Evolutionary conservation across 2,888 invertebrate species (phyloP).

Genomic region (Gymnocheta viridis): DNA sequence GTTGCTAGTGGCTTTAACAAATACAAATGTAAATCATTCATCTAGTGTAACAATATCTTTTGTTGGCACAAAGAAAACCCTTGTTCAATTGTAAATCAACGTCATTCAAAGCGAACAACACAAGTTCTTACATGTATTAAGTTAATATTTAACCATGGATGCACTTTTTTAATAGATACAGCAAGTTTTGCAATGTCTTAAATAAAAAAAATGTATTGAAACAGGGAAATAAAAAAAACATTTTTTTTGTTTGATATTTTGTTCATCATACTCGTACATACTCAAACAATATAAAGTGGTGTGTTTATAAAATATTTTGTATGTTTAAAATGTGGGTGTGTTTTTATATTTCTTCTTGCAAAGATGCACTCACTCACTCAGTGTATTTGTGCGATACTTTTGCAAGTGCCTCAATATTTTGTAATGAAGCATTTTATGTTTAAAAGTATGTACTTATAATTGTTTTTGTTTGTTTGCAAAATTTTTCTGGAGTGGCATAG

Average conservation of each 20-base stretch:
- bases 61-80: slow-evolving; percentile 39
- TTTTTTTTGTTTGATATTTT: slow-evolving; percentile 14
- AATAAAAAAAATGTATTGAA: slow-evolving; percentile 2
- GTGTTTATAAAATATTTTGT: slow-evolving; percentile 16
- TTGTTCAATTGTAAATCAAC: slow-evolving; percentile 59
- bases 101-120: slow-evolving; percentile 47
- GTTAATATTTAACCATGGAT: slow-evolving; percentile 57
- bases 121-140: slow-evolving; percentile 28
- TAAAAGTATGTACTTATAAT: slow-evolving; percentile 40
- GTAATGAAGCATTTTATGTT: slow-evolving; percentile 65
- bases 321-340: slow-evolving; percentile 37
- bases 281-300: neutral
- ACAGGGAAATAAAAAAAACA: slow-evolving; percentile 9
- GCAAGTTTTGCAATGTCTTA: slow-evolving; percentile 39
- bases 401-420: slow-evolving; percentile 53
- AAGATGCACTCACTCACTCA: slow-evolving; percentile 24
- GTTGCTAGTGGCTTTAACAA: neutral
- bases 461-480: slow-evolving; percentile 52
- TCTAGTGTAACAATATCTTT: slow-evolving; percentile 46
- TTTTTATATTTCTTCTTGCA: neutral
- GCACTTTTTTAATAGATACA: slow-evolving; percentile 42
- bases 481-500: slow-evolving; percentile 42
- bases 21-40: neutral
- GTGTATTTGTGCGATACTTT: slow-evolving; percentile 31
- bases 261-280: slow-evolving; percentile 5